Percentiles rank a stretch among this genome's conserved stretches.
phyloP scores from a whole-genome alignment of 1,140 invertebrate species.

The Drosophila obscura region DNA sequence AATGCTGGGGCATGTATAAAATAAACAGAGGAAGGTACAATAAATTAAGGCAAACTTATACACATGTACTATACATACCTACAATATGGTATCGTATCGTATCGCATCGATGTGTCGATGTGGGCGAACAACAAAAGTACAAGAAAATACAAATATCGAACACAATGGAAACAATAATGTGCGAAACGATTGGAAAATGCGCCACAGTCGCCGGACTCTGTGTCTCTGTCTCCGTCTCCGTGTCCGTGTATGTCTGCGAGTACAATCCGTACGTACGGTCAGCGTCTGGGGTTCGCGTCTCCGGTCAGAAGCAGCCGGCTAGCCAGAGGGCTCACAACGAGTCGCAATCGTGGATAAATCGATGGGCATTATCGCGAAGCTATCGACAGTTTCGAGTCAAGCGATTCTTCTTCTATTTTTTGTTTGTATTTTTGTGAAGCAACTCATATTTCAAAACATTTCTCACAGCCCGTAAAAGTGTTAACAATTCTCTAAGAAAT shows the following conservation, averaged over 20 bases:
- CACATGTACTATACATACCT: not conserved
- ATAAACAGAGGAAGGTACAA: constrained; percentile 75
- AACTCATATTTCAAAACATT: too few relatives aligned
- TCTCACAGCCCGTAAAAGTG: too few relatives aligned
- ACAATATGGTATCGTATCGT: too few relatives aligned
- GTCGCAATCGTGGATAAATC: constrained; percentile 57
- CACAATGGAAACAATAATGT: constrained; percentile 81
- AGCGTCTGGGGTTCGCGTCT: constrained; percentile 51
- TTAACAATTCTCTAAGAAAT: too few relatives aligned
- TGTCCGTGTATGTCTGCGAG: constrained; percentile 36
- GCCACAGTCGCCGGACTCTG: constrained; percentile 56
- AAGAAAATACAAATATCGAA: constrained; percentile 81
- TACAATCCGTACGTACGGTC: constrained; percentile 60
- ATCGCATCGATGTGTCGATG: constrained; percentile 19
- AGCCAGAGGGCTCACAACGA: constrained; percentile 66
- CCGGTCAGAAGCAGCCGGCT: constrained; percentile 68
- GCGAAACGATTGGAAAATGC: constrained; percentile 80
- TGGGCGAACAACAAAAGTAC: constrained; percentile 64
- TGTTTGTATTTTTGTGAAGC: not conserved
- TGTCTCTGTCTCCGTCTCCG: constrained; percentile 24
- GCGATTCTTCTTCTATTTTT: too few relatives aligned
- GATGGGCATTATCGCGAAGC: constrained; percentile 74
- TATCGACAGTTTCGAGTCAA: not conserved
- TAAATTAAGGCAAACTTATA: constrained; percentile 72
- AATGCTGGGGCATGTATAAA: constrained; percentile 61